Evolutionary conservation across 2,888 invertebrate species (phyloP), one percentile per base, ranked within the genome.

Genomic region (Diarsia rubi): DNA sequence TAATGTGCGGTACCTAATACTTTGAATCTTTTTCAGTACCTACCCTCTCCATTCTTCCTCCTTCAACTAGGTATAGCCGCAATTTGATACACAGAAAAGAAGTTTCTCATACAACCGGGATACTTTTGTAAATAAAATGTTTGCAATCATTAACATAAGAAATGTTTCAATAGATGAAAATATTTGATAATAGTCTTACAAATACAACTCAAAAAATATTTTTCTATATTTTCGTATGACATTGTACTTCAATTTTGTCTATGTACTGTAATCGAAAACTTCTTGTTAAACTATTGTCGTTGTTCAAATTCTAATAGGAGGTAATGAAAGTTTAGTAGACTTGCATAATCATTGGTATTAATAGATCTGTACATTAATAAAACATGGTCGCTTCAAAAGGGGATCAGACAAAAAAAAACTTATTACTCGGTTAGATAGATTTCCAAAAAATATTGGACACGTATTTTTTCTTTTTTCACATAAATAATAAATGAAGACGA

Each of bases 281-380:
- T 76, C 69, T 66, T 79, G 75, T 77, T 84, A 82, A 66, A 68
- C 11, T 84, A 85, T 82, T 82, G 70, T 84, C 74, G 85, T 84
- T 85, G 82, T 84, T 86, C 54, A 78, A 82, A 84, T 79, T 82
- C 42, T 86, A 79, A 68, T 77, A 85, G 14, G 70, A 47, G n/a
- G 54, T 83, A 77, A 60, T 72, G 2, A 70, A 84, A 68, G 75
- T 63, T 73, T 45, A 59, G 49, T 73, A 69, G 27, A 57, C 24
- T 71, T 37, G 47, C 76, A 31, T 37, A 69, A 31, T 73, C 63
- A 72, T 74, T 75, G 67, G 54, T 75, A 62, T 64, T 75, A 45
- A 60, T 69, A 71, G 49, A 65, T 66, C 63, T 69, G 63, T 79
- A 64, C 63, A 68, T 73, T n/a, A 57, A 76, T 59, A 67, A 44